Base-by-base conservation (phyloP, 2,888 invertebrate genomes). In the Tanaodytes sp. region DNA sequence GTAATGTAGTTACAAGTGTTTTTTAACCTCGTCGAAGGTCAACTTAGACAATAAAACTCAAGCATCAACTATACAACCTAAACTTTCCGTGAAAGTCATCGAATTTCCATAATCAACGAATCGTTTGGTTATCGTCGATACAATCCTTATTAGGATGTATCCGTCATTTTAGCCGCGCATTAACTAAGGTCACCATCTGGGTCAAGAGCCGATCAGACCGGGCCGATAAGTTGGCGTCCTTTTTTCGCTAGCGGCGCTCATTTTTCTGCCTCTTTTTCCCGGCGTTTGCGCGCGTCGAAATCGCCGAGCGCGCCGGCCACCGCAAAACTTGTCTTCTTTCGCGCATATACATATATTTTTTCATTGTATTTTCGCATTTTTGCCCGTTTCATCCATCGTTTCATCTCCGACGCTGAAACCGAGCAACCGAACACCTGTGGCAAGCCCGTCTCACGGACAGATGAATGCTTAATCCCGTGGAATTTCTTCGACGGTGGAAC, bases 111-210 rank as follows among this genome's bases (percentile, higher is more conserved):
- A 65, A 45, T 65, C 36, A 52, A 45, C 42, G 43, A 48, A 59
- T 40, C 33, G 37, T 54, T 66, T 52, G 66, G 59, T 66, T 66
- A 59, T 66, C 59, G 19, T 20, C 49, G 42, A 36, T 37, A 48
- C 54, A 43, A 66, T 66, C 37, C 54, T 52, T n/a, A 66, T 23
- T 23, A 66, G 59, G 66, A 66, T 66, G 59, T 55, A 66, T 66
- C 59, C 59, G 66, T 66, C 66, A 67, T 54, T 59, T 52, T 49
- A 49, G 48, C 48, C 36, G 43, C 19, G 61, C 30, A 61, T 67
- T 67, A 67, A 67, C 66, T 67, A 61, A 67, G 66, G 66, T 67
- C 66, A 67, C 66, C 66, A 67, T 67, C 66, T 62, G 61, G 62
- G 67, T 67, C 67, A 46, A 37, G 61, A 57, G 51, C 51, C 51